A percentile compares a stretch with the other conserved stretches of the same genome.
These are phyloP conservation scores for Patella depressa DNA, from an alignment of 2,888 invertebrate species.

Conservation along the genomic window DNA sequence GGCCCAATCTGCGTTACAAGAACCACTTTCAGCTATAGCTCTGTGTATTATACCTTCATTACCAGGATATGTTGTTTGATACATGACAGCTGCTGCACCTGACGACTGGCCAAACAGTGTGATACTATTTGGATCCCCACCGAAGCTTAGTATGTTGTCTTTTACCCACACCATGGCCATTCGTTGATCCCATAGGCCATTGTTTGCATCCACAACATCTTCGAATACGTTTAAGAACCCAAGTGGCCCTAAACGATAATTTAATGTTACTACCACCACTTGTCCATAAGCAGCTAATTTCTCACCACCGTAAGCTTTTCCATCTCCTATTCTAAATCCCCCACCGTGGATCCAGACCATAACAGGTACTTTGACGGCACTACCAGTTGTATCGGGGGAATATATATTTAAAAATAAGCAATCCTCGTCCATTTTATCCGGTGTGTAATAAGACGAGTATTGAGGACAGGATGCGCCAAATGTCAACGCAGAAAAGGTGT, in stretches of 20 bases:
- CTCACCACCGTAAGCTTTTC: neutral
- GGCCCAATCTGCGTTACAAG: neutral
- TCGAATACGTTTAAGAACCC: neutral
- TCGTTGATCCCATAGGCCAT: neutral
- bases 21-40: neutral
- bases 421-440: neutral
- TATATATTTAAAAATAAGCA: neutral
- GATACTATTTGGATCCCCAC: neutral
- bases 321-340: neutral
- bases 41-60: neutral
- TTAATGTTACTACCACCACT: neutral
- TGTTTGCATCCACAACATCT: neutral
- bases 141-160: neutral
- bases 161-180: slow-evolving; percentile 1
- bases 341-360: neutral
- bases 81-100: neutral
- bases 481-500: neutral
- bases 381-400: neutral
- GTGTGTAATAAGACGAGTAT: neutral
- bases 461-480: neutral
- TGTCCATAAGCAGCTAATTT: neutral
- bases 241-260: neutral
- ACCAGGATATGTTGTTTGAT: neutral
- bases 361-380: neutral
- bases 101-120: neutral